phyloP scores from a whole-genome alignment of 64 coral and sea anemone species.

The Montipora efflorescens region DNA sequence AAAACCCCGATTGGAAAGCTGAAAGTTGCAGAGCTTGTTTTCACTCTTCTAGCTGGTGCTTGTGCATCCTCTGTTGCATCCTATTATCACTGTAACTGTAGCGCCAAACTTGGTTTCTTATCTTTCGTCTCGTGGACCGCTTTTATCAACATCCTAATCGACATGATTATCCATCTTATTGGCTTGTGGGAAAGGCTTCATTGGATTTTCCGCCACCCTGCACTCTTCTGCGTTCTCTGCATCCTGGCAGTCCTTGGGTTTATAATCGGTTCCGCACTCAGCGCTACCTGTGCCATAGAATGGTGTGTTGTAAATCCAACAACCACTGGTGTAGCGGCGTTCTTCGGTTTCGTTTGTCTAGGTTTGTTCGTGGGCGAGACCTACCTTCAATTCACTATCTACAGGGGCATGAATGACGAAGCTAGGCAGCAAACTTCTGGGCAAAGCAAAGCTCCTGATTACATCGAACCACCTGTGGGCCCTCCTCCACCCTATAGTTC shows the following conservation, averaged over 20 bases:
- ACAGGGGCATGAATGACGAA: constrained; percentile 70
- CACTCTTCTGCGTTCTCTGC: constrained; percentile 54
- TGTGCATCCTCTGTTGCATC: constrained; percentile 16
- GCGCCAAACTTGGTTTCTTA: constrained; percentile 58
- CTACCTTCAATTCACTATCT: constrained; percentile 60
- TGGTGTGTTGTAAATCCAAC: not conserved
- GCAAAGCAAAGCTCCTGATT: constrained; percentile 46
- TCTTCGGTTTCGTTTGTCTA: constrained; percentile 81
- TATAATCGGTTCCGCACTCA: constrained; percentile 65
- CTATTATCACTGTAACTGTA: not conserved
- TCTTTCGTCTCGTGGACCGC: constrained; percentile 88
- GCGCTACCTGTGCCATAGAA: constrained; percentile 18
- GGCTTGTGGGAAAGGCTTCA: constrained; percentile 83
- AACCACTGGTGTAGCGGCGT: constrained; percentile 45
- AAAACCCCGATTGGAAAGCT: constrained; percentile 61
- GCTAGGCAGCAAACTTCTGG: constrained; percentile 62
- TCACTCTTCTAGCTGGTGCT: constrained; percentile 72
- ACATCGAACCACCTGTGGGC: not conserved
- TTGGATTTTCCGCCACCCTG: constrained; percentile 88
- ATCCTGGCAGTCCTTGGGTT: constrained; percentile 66
- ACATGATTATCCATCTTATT: constrained; percentile 74
- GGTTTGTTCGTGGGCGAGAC: constrained; percentile 72
- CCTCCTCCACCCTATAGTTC: not conserved
- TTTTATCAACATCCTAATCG: constrained; percentile 85
- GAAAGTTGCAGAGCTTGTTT: constrained; percentile 61